Conservation (phyloP, 2,113 vertebrate genomes). For the Neodontobutis hainanensis region DNA sequence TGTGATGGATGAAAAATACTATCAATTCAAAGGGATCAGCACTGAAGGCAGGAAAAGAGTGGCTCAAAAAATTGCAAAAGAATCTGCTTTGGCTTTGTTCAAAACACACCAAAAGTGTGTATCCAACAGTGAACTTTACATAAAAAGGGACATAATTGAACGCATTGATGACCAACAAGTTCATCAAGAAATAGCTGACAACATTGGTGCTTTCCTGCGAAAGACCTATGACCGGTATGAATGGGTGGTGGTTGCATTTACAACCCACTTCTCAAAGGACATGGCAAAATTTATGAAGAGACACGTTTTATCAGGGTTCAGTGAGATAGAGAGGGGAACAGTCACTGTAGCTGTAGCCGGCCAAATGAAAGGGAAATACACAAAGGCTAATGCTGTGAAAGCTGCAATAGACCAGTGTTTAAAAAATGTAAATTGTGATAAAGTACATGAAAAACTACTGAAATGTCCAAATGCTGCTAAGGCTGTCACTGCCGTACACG, state of each 20-base stretch:
- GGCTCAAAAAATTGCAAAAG: neutral
- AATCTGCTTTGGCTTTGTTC: neutral
- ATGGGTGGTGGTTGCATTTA: too few relatives aligned
- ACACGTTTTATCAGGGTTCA: neutral
- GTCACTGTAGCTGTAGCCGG: neutral
- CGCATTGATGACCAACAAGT: too few relatives aligned
- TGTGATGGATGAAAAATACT: neutral
- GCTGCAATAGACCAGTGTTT: neutral
- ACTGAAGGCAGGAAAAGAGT: neutral
- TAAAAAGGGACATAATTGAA: too few relatives aligned
- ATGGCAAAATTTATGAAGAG: neutral
- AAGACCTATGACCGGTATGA: too few relatives aligned
- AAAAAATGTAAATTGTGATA: neutral
- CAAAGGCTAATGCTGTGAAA: too few relatives aligned
- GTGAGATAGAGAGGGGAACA: neutral
- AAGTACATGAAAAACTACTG: neutral
- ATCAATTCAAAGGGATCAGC: neutral
- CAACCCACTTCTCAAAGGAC: neutral
- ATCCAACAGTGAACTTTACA: neutral
- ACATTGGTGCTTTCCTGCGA: too few relatives aligned
- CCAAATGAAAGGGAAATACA: neutral
- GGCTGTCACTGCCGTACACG: neutral
- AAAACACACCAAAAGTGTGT: neutral
- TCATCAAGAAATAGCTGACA: too few relatives aligned
- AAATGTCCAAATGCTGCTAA: neutral